Evolutionary conservation across 2,113 vertebrate genomes (phyloP).

Genomic region (Herpetotheres cachinnans): DNA sequence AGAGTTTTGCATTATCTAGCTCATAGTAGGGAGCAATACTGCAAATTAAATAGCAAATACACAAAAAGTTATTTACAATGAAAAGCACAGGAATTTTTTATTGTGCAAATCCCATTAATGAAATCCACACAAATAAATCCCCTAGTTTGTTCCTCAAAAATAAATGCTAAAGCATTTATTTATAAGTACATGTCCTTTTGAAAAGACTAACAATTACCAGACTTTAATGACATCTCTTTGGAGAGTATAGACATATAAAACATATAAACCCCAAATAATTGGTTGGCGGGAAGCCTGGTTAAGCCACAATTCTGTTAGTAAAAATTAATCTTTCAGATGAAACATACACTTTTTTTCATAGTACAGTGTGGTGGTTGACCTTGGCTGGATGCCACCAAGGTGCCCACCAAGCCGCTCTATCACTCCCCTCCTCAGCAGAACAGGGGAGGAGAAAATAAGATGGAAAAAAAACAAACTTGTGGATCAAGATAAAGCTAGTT

Average conservation of each 20-base stretch:
- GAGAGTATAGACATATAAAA: not conserved
- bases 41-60: not conserved
- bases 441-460: too few relatives aligned
- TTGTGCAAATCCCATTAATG: not conserved
- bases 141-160: not conserved
- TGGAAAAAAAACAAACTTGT: too few relatives aligned
- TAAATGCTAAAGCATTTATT: not conserved
- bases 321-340: conserved; percentile 19
- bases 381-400: too few relatives aligned
- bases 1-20: not conserved
- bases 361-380: not conserved
- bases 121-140: not conserved
- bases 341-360: not conserved
- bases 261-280: not conserved
- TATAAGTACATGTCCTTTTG: not conserved
- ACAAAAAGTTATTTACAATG: not conserved
- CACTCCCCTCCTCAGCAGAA: too few relatives aligned
- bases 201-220: not conserved
- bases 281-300: not conserved
- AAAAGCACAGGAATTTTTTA: not conserved
- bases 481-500: too few relatives aligned
- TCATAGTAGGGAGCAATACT: not conserved
- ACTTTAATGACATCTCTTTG: not conserved
- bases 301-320: not conserved
- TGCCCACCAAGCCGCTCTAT: too few relatives aligned